Evolutionary conservation across 2,113 vertebrate species (phyloP).

Genomic region (Cololabis saira): DNA sequence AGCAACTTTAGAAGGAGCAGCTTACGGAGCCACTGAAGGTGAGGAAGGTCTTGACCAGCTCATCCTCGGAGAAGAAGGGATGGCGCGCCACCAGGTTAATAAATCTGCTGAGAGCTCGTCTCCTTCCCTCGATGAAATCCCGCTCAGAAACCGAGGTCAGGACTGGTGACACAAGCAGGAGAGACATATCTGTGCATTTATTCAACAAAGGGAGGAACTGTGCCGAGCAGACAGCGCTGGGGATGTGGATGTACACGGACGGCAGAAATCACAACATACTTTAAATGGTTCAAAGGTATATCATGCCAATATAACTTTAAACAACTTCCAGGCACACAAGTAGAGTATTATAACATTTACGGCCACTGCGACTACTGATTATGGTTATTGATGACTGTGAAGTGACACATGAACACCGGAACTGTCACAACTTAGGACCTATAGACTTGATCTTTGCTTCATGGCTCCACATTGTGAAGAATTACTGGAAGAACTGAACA

Average conservation of each 20-base stretch:
- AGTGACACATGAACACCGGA: no score
- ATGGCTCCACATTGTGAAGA: no score
- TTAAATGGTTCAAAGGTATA: no score
- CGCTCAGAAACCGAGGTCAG: constrained; percentile 85
- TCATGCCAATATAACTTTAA: no score
- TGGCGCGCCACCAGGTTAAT: constrained; percentile 95
- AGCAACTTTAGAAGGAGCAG: constrained; percentile 32
- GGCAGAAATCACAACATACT: neutral
- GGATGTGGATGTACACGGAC: neutral
- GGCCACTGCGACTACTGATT: no score
- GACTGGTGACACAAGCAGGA: constrained; percentile 45
- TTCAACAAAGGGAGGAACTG: neutral
- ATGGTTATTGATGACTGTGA: no score
- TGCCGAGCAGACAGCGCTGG: neutral
- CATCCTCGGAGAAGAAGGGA: constrained; percentile 92
- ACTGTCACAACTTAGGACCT: no score
- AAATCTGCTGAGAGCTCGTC: constrained; percentile 90
- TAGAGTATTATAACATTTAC: no score
- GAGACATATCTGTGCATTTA: constrained; percentile 2
- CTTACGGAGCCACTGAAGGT: constrained; percentile 93
- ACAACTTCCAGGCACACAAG: no score
- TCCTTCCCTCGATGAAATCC: constrained; percentile 93
- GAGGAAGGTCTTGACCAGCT: constrained; percentile 91
- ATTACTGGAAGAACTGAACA: neutral
- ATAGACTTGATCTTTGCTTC: no score